phyloP scores from a whole-genome alignment of 1,140 invertebrate genomes.

The Megathymus violae region DNA sequence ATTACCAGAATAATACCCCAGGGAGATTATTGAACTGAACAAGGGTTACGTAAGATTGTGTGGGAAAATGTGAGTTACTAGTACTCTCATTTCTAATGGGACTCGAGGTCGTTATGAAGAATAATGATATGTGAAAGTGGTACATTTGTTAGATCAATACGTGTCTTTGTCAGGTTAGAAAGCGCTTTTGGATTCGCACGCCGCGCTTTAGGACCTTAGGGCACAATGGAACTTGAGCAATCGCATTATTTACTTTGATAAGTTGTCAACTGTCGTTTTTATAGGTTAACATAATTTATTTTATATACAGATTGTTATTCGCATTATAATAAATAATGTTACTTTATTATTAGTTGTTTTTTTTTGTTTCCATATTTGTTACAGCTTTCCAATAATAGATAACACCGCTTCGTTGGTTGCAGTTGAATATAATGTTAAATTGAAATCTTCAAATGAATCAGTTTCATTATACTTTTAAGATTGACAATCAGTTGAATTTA shows the following conservation, averaged over 20 bases:
- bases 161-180: conserved; percentile 37
- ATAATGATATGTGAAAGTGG: conserved; percentile 48
- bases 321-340: too few species aligned
- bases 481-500: too few species aligned
- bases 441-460: too few species aligned
- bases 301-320: neutral
- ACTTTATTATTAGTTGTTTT: too few species aligned
- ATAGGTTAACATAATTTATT: neutral
- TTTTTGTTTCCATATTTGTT: too few species aligned
- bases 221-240: conserved; percentile 21
- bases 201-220: conserved; percentile 11
- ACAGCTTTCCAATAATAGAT: too few species aligned
- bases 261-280: conserved; percentile 14
- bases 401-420: too few species aligned
- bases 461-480: too few species aligned
- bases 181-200: conserved; percentile 34
- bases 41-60: conserved; percentile 29
- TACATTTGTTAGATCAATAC: conserved; percentile 41
- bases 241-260: conserved; percentile 18
- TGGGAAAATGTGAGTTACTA: conserved; percentile 41
- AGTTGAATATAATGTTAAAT: too few species aligned
- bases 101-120: conserved; percentile 46
- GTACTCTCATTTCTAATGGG: conserved; percentile 42
- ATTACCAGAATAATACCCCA: conserved; percentile 38
- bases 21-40: conserved; percentile 39